Percentiles rank a stretch among this genome's conserved stretches.
Conservation (phyloP, 2,797 vertebrate genomes). For the Sebastes nivosus region DNA sequence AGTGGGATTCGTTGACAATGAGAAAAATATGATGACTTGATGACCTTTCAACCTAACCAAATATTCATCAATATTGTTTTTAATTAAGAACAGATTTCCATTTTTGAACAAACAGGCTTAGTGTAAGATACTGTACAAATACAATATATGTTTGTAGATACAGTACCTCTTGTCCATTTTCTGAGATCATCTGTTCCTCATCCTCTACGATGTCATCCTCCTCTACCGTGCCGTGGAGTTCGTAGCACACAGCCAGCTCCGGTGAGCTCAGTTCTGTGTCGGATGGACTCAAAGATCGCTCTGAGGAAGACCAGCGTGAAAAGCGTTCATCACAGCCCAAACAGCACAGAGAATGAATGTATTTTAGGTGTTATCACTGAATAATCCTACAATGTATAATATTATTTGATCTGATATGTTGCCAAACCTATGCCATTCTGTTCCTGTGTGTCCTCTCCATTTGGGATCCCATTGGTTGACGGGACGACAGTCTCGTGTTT, state of each 20-base stretch:
- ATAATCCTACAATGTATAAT: not conserved
- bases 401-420: not conserved
- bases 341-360: not conserved
- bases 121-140: not conserved
- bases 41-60: not conserved
- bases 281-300: conserved; percentile 66
- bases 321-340: not conserved
- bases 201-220: conserved; percentile 49
- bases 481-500: conserved; percentile 40
- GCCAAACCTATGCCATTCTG: conserved; percentile 76
- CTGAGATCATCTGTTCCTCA: conserved; percentile 54
- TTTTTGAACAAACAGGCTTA: not conserved
- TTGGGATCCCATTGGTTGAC: conserved; percentile 65
- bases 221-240: conserved; percentile 23
- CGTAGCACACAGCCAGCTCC: conserved; percentile 54
- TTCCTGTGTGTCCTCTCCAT: conserved; percentile 48
- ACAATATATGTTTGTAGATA: not conserved
- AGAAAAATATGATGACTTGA: not conserved
- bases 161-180: conserved; percentile 77
- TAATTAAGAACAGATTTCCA: not conserved
- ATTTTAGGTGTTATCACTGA: not conserved
- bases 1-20: not conserved
- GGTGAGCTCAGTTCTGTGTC: conserved; percentile 67
- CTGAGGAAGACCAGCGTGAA: conserved; percentile 37
- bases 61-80: not conserved